phyloP scores from a whole-genome alignment of 2,113 vertebrate species.

The Passer domesticus region DNA sequence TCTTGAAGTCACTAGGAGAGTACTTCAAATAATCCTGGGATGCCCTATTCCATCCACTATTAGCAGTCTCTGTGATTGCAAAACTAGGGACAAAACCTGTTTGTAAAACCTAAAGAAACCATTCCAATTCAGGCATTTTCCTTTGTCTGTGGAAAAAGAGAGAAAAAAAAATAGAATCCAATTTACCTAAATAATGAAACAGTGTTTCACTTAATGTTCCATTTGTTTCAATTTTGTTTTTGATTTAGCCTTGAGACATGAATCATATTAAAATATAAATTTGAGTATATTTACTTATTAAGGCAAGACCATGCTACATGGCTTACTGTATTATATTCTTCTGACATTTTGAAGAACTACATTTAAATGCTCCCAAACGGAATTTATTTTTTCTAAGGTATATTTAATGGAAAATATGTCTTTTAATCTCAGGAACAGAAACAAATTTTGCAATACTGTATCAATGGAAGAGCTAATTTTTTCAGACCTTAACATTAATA shows the following conservation, averaged over 20 bases:
- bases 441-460: background rate
- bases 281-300: slow-evolving; percentile 2
- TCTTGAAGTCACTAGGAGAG: background rate
- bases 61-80: background rate
- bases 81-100: background rate
- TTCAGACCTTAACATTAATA: background rate
- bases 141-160: background rate
- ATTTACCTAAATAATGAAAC: background rate
- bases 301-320: background rate
- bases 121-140: background rate
- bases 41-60: background rate
- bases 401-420: background rate
- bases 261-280: slow-evolving; percentile 8
- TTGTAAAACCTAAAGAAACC: background rate
- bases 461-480: background rate
- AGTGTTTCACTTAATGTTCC: background rate
- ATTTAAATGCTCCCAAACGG: background rate
- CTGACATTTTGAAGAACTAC: background rate
- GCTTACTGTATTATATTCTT: background rate
- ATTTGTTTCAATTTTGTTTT: background rate
- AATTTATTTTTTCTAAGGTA: background rate
- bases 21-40: background rate
- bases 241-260: background rate
- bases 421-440: background rate
- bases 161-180: background rate